These are phyloP conservation scores for Labrus mixtus DNA, from an alignment of 2,113 vertebrate species.

Conservation along the genomic window DNA sequence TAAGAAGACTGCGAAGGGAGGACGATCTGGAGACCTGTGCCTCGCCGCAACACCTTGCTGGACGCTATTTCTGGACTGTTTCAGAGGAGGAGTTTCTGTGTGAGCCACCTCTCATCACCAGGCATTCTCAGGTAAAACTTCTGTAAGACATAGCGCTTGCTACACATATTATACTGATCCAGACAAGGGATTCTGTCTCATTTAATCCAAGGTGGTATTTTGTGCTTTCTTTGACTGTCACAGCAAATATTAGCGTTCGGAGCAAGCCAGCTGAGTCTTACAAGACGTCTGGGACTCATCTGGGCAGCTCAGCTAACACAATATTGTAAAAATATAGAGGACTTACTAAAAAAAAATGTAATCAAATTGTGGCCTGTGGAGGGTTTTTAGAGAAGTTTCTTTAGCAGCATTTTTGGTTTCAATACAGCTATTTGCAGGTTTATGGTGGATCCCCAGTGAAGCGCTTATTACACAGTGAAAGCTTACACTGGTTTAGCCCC, in stretches of 20 bases:
- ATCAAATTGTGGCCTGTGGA: constrained; percentile 32
- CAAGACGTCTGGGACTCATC: constrained; percentile 24
- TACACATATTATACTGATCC: constrained; percentile 9
- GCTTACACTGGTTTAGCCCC: constrained; percentile 39
- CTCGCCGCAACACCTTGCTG: constrained; percentile 91
- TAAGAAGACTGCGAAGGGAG: constrained; percentile 91
- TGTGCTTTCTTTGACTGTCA: constrained; percentile 40
- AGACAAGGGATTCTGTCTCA: constrained; percentile 8
- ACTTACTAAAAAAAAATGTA: constrained; percentile 36
- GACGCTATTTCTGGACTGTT: constrained; percentile 98
- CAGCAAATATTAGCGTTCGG: constrained; percentile 57
- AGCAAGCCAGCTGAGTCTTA: constrained; percentile 31
- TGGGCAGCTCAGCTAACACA: constrained; percentile 26
- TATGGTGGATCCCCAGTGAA: constrained; percentile 20
- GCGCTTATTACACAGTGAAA: constrained; percentile 40
- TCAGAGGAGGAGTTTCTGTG: constrained; percentile 98
- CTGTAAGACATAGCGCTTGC: constrained; percentile 6
- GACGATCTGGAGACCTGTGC: constrained; percentile 98
- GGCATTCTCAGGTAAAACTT: constrained; percentile 88
- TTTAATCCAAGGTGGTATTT: constrained; percentile 48
- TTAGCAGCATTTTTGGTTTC: constrained; percentile 32
- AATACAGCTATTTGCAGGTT: constrained; percentile 57
- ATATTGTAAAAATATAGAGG: constrained; percentile 41
- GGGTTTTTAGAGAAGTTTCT: constrained; percentile 23
- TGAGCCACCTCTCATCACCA: constrained; percentile 96